phyloP scores from a whole-genome alignment of 92 coral and sea anemone genomes.

The Montipora capitata region DNA sequence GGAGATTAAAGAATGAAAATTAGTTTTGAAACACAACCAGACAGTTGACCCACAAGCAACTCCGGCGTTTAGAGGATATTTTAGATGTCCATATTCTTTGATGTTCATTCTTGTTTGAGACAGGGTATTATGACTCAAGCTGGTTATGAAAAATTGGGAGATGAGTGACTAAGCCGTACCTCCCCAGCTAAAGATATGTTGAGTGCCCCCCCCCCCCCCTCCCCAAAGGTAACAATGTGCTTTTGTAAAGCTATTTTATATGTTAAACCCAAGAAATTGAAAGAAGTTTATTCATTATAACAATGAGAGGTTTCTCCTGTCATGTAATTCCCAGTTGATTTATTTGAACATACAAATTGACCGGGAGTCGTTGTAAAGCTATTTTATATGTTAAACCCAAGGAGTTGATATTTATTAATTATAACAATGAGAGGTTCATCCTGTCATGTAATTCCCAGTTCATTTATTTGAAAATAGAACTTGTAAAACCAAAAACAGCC shows the following conservation, averaged over 20 bases:
- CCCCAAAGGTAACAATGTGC: not conserved
- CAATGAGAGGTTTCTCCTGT: not conserved
- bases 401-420: too few species aligned
- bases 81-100: too few species aligned
- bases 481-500: slow-evolving; percentile 33
- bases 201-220: slow-evolving; percentile 1
- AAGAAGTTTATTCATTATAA: not conserved
- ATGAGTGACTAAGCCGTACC: slow-evolving; percentile 10
- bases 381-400: too few species aligned
- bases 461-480: slow-evolving; percentile 18
- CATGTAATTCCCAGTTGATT: too few species aligned
- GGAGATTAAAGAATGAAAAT: too few species aligned
- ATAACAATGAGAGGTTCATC: slow-evolving; percentile 12
- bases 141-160: slow-evolving; percentile 18
- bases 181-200: slow-evolving; percentile 10
- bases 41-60: too few species aligned
- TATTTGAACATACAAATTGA: too few species aligned
- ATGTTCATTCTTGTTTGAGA: too few species aligned
- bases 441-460: slow-evolving; percentile 37
- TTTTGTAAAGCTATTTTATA: not conserved
- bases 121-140: not conserved
- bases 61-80: too few species aligned
- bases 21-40: too few species aligned
- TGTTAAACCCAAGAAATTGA: not conserved
- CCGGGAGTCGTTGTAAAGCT: too few species aligned